Evolutionary conservation across 2,888 invertebrate species (phyloP), one percentile per base, ranked within the genome.

Genomic region (Imbricaverruca yamaguchii): DNA sequence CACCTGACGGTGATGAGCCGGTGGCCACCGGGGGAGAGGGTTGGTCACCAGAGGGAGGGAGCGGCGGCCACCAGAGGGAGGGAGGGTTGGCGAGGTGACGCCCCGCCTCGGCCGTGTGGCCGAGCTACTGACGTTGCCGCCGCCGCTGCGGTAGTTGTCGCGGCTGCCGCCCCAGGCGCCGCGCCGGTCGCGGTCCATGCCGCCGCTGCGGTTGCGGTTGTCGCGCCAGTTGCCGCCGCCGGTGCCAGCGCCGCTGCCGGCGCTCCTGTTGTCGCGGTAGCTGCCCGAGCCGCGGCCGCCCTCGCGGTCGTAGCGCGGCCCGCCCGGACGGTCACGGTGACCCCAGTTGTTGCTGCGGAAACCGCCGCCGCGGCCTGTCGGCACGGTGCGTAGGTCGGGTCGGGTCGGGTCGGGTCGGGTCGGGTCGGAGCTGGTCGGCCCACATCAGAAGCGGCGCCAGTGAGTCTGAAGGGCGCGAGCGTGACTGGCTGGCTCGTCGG

Each of bases 101-200:
- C n/a, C n/a, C n/a, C n/a, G n/a, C n/a, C n/a, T n/a, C n/a, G n/a
- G n/a, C n/a, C n/a, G n/a, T n/a, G n/a, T n/a, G n/a, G n/a, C n/a
- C n/a, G n/a, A n/a, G n/a, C n/a, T n/a, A n/a, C n/a, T n/a, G n/a
- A n/a, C n/a, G 80, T 81, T 81, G 23, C 81, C 57, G 21, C 80
- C 59, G 69, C 81, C 80, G 80, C 83, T 81, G 15, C 82, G 55
- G 61, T 69, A 79, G 69, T 83, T 82, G 55, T 67, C 55, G 77
- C 82, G 80, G 80, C 81, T 81, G 65, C 82, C 80, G 69, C 56
- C 80, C 82, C 83, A 82, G 39, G 82, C 61, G 65, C 83, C 82
- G n/a, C 82, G 63, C 56, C 82, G 81, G 53, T 81, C 81, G 39
- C 83, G 82, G n/a, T 83, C 80, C 65, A 39, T 81, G 80, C 23